Conservation (phyloP, 2,888 invertebrate species). For the Eumacrocentrus americanus region DNA sequence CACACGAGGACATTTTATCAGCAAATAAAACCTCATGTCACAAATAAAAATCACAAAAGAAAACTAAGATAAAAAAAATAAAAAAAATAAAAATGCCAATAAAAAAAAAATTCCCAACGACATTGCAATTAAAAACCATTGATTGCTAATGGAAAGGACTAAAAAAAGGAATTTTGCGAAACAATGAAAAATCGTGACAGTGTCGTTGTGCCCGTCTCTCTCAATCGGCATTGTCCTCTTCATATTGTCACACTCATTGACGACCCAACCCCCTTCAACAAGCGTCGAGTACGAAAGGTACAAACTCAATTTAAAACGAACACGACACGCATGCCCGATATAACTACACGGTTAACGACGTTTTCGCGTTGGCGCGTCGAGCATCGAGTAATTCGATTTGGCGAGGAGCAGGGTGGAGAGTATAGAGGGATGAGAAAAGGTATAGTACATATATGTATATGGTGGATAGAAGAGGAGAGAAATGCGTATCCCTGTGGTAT, state of each 20-base stretch:
- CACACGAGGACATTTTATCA: background rate
- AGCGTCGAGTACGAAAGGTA: conserved; percentile 41
- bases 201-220: background rate
- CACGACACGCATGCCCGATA: conserved; percentile 56
- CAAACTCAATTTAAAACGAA: conserved; percentile 55
- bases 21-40: background rate
- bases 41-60: background rate
- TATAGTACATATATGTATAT: conserved; percentile 38
- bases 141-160: conserved; percentile 2
- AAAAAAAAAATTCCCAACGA: background rate
- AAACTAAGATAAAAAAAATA: background rate
- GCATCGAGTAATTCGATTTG: conserved; percentile 57
- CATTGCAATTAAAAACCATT: conserved; percentile 5
- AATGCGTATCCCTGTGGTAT: conserved; percentile 25
- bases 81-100: background rate
- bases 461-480: conserved; percentile 31
- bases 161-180: conserved; percentile 28
- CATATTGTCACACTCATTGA: conserved; percentile 20
- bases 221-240: background rate
- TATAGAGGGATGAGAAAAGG: conserved; percentile 28
- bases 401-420: conserved; percentile 31
- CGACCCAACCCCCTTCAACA: conserved; percentile 25
- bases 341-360: conserved; percentile 58
- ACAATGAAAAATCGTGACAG: conserved; percentile 31
- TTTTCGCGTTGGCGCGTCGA: conserved; percentile 57